Conservation (phyloP, 2,113 vertebrate species). For the Bungarus multicinctus region DNA sequence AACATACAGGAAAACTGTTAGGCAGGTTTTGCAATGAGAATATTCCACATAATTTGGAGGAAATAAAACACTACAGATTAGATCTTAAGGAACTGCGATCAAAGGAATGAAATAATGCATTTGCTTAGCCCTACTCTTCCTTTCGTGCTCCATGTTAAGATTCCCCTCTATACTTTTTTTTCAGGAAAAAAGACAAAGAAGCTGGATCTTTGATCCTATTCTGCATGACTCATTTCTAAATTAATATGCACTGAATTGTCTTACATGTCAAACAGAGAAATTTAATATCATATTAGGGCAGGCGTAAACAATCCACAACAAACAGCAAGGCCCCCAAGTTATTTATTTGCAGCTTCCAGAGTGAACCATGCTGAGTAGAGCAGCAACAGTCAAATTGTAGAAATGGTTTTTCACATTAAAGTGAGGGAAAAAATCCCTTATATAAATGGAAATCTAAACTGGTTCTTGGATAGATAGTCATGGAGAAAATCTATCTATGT, state of each 20-base stretch:
- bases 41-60: background rate
- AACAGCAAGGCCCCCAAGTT: background rate
- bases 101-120: background rate
- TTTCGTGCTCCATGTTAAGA: background rate
- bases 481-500: background rate
- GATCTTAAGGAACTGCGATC: background rate
- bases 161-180: background rate
- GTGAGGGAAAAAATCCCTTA: background rate
- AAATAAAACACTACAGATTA: background rate
- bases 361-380: background rate
- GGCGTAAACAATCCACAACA: background rate
- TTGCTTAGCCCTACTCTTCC: background rate
- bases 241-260: background rate
- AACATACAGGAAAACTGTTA: background rate
- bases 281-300: background rate
- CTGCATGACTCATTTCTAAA: background rate
- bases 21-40: background rate
- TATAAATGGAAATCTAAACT: background rate
- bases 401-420: background rate
- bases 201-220: background rate
- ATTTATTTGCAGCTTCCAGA: background rate
- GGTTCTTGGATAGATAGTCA: background rate
- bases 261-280: background rate
- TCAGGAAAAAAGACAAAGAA: background rate
- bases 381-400: background rate